Conservation (phyloP, 2,888 invertebrate genomes). For the Esperia sulphurella region DNA sequence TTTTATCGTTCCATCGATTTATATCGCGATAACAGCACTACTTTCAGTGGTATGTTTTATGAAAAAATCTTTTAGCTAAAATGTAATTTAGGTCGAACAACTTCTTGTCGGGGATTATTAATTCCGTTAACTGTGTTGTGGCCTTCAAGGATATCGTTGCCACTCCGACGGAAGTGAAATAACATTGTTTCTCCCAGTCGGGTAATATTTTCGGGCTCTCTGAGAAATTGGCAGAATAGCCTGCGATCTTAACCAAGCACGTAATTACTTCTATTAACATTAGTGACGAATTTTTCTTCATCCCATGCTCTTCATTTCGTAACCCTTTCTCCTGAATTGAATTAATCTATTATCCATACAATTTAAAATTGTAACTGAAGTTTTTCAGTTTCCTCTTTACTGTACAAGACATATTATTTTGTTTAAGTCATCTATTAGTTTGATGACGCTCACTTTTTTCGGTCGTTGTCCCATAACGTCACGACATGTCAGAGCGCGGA, state of each 20-base stretch:
- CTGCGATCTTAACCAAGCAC: background rate
- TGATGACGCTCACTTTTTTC: background rate
- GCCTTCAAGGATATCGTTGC: conserved; percentile 12
- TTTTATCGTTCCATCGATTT: conserved; percentile 16
- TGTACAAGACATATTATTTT: background rate
- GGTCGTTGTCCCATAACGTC: background rate
- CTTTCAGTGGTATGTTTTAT: background rate
- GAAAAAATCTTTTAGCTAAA: background rate
- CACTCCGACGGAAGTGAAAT: conserved; percentile 15
- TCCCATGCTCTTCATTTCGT: no score
- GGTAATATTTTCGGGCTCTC: conserved; percentile 30
- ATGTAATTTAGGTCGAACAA: background rate
- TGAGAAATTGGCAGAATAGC: conserved; percentile 8
- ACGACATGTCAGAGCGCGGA: background rate
- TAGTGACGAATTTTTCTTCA: no score
- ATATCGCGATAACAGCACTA: conserved; percentile 12
- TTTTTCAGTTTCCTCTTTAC: background rate
- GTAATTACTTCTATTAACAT: background rate
- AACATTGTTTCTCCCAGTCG: conserved; percentile 18
- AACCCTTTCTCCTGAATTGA: no score
- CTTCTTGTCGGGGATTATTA: conserved; percentile 4
- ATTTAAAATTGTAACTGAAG: no score
- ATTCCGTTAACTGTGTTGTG: conserved; percentile 1
- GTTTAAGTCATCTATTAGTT: background rate
- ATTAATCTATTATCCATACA: no score